phyloP scores from a whole-genome alignment of 1,140 invertebrate species.

The Zaprionus kolodkinae region DNA sequence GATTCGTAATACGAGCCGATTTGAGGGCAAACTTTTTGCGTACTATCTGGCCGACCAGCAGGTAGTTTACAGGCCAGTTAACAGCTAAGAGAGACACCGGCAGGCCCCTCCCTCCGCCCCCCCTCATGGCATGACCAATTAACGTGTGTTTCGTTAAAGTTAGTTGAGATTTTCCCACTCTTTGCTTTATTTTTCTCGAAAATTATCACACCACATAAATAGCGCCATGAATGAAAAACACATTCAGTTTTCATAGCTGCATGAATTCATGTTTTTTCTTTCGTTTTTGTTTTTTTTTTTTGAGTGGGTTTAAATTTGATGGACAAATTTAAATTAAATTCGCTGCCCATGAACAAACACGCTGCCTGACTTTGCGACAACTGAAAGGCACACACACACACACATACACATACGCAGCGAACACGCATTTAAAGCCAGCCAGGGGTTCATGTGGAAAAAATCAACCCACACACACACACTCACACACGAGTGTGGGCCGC shows the following conservation, averaged over 20 bases:
- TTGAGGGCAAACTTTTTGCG: constrained; percentile 42
- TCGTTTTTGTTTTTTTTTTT: constrained; percentile 5
- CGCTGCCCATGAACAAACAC: constrained; percentile 34
- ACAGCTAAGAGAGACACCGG: background rate
- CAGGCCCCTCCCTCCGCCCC: no score
- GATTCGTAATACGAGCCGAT: constrained; percentile 28
- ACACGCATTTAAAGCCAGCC: constrained; percentile 35
- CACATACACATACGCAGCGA: constrained; percentile 25
- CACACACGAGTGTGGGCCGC: background rate
- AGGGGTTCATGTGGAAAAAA: constrained; percentile 38
- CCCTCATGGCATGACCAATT: constrained; percentile 36
- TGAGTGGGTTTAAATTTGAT: constrained; percentile 61
- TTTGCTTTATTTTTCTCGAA: constrained; percentile 69
- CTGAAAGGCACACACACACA: constrained; percentile 38
- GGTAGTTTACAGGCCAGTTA: constrained; percentile 40
- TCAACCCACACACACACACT: constrained; percentile 11
- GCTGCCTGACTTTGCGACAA: constrained; percentile 51
- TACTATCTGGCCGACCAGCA: constrained; percentile 42
- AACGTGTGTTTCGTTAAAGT: constrained; percentile 54
- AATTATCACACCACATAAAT: constrained; percentile 60
- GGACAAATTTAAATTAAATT: constrained; percentile 81
- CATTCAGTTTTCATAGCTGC: constrained; percentile 25
- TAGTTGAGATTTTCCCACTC: constrained; percentile 43
- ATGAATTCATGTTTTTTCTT: constrained; percentile 27
- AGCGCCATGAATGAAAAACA: constrained; percentile 66